Conservation (phyloP, 2,888 invertebrate species). For the Sericinus montela region DNA sequence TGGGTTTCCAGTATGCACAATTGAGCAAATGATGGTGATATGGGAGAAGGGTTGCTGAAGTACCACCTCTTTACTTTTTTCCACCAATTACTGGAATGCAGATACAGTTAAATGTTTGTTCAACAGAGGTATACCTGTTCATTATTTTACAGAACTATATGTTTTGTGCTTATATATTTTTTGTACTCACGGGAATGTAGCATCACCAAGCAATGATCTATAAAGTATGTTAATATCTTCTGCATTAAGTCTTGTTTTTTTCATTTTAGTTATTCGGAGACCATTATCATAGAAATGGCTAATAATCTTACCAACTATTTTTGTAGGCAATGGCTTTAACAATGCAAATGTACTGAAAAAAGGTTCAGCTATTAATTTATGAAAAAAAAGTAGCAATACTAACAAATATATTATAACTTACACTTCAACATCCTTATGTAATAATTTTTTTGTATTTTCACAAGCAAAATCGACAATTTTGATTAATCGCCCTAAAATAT, state of each 20-base stretch:
- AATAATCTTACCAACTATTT: slow-evolving; percentile 86
- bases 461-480: slow-evolving; percentile 87
- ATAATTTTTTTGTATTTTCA: slow-evolving; percentile 81
- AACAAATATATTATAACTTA: slow-evolving; percentile 46
- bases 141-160: no score
- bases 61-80: no score
- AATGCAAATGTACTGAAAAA: slow-evolving; percentile 86
- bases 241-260: slow-evolving; percentile 83
- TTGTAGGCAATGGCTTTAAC: slow-evolving; percentile 85
- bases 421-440: slow-evolving; percentile 83
- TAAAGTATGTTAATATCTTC: slow-evolving; percentile 78
- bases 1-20: no score
- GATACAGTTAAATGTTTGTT: no score
- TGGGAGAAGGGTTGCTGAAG: no score
- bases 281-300: slow-evolving; percentile 81
- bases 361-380: neutral
- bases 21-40: no score
- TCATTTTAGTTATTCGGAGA: slow-evolving; percentile 82
- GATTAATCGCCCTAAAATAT: slow-evolving; percentile 86
- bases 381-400: no score
- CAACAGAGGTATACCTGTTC: no score
- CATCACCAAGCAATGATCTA: slow-evolving; percentile 46
- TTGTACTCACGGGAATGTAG: slow-evolving; percentile 80
- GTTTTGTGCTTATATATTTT: no score
- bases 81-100: no score